Conservation (phyloP, 2,113 vertebrate genomes). For the Lanius collurio region DNA sequence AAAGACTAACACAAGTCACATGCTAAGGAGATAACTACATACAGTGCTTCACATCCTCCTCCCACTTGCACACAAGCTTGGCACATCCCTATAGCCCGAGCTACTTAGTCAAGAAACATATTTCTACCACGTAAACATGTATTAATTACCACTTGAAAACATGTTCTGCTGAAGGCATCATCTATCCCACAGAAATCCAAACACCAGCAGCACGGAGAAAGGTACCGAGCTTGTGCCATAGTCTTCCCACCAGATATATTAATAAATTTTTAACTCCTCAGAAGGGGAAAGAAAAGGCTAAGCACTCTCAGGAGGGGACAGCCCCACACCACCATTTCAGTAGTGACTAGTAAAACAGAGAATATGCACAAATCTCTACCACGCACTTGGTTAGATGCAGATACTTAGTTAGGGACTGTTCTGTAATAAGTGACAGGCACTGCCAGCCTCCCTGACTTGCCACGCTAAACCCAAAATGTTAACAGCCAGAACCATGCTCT, state of each 20-base stretch:
- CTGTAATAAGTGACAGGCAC: not conserved
- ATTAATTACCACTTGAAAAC: not conserved
- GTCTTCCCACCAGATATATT: not conserved
- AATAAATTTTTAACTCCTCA: not conserved
- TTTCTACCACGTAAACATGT: not conserved
- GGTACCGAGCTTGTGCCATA: accelerated
- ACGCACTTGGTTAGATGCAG: not conserved
- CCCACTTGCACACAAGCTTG: not conserved
- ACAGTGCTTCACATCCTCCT: not conserved
- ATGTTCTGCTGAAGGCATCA: not conserved
- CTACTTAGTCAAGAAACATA: not conserved
- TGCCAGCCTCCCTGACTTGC: not conserved
- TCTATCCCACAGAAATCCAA: not conserved
- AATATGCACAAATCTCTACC: not conserved
- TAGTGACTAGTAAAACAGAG: not conserved
- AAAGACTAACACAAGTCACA: not conserved
- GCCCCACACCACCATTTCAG: not conserved
- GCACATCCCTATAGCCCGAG: not conserved
- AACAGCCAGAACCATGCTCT: not conserved
- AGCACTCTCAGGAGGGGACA: not conserved
- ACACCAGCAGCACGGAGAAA: accelerated
- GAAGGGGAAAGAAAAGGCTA: not conserved
- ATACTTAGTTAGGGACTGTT: not conserved
- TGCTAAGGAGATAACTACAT: not conserved
- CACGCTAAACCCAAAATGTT: not conserved